Percentiles rank a stretch among this genome's conserved stretches.
These are phyloP conservation scores for Myathropa florea DNA, from an alignment of 2,888 invertebrate species.

Conservation along the genomic window DNA sequence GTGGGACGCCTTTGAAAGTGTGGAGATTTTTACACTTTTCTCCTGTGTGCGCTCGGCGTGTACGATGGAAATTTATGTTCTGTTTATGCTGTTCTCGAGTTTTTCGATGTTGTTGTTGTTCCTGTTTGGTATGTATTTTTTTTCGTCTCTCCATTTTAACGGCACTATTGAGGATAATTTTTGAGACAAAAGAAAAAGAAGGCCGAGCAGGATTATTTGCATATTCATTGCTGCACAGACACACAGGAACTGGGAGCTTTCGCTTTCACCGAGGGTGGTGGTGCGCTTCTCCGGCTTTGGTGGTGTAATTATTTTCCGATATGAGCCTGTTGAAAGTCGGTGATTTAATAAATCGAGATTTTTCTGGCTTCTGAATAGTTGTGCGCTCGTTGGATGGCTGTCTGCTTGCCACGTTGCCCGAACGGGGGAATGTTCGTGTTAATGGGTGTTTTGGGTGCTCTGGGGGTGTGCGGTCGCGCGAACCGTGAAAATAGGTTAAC, in stretches of 20 bases:
- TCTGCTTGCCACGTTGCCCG: background rate
- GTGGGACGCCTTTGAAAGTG: slow-evolving; percentile 59
- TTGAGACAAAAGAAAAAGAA: slow-evolving; percentile 53
- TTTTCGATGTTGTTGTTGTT: slow-evolving; percentile 53
- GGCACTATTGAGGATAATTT: slow-evolving; percentile 71
- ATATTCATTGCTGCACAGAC: slow-evolving; percentile 66
- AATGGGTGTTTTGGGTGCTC: slow-evolving; percentile 47
- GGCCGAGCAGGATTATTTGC: slow-evolving; percentile 63
- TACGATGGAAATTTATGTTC: slow-evolving; percentile 70
- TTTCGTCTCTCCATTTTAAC: slow-evolving; percentile 69
- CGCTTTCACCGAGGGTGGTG: slow-evolving; percentile 39
- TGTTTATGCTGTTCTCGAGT: slow-evolving; percentile 63
- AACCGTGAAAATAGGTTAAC: slow-evolving; percentile 46
- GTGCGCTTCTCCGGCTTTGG: background rate
- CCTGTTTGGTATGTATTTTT: slow-evolving; percentile 13
- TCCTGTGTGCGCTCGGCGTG: slow-evolving; percentile 53
- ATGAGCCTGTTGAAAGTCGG: slow-evolving; percentile 73
- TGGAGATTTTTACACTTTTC: slow-evolving; percentile 63
- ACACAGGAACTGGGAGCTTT: background rate
- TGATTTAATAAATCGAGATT: slow-evolving; percentile 68
- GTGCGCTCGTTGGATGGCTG: background rate
- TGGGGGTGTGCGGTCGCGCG: slow-evolving; percentile 26
- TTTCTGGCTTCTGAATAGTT: background rate
- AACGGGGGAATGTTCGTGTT: slow-evolving; percentile 58
- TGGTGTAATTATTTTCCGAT: slow-evolving; percentile 73